These are phyloP conservation scores for Coluber constrictor DNA, from an alignment of 2,797 vertebrate species.

Conservation along the genomic window DNA sequence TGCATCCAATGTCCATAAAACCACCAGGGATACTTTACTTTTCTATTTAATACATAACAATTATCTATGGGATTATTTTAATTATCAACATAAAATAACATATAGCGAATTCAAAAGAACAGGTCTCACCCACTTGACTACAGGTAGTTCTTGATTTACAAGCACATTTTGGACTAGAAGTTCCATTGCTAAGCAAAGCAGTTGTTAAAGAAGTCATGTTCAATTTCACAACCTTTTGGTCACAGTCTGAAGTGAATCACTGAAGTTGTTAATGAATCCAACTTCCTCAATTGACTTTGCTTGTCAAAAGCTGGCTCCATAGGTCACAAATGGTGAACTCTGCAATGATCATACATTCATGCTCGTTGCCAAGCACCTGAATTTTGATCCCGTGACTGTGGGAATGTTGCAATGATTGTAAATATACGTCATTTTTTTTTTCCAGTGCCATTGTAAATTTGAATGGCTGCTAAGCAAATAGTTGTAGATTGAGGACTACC, in stretches of 20 bases:
- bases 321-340: background rate
- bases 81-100: background rate
- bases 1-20: background rate
- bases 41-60: background rate
- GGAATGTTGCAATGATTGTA: background rate
- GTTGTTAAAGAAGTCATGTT: too few species aligned
- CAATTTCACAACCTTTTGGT: too few species aligned
- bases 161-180: background rate
- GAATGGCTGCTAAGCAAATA: background rate
- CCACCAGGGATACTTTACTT: background rate
- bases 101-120: background rate
- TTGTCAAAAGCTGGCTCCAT: background rate
- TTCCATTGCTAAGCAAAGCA: too few species aligned
- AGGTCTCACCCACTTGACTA: background rate
- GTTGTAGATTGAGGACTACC: background rate
- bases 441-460: background rate
- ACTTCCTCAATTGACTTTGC: too few species aligned
- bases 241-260: too few species aligned
- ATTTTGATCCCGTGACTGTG: background rate
- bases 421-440: background rate
- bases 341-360: too few species aligned
- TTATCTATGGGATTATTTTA: background rate
- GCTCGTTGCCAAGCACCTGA: too few species aligned
- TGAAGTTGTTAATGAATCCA: too few species aligned
- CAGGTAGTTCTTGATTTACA: background rate